Percentiles rank a stretch among this genome's conserved stretches.
These are phyloP conservation scores for Hesperophylax magnus DNA, from an alignment of 1,140 invertebrate species.

Conservation along the genomic window DNA sequence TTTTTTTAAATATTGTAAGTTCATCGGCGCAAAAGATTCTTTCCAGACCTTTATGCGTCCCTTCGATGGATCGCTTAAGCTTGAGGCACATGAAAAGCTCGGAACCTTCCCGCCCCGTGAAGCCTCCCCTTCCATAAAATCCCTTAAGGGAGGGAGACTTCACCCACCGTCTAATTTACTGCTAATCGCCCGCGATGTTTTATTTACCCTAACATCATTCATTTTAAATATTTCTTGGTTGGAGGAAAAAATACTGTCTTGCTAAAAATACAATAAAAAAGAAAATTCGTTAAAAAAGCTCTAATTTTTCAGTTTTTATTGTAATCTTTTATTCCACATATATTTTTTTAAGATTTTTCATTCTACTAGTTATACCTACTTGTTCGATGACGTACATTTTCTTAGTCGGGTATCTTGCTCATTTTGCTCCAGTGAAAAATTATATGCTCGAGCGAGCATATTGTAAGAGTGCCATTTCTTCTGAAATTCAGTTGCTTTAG, in stretches of 20 bases:
- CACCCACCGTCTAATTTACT: conserved; percentile 51
- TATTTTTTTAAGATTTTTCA: too few species aligned
- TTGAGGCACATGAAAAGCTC: conserved; percentile 27
- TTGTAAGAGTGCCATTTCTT: conserved; percentile 36
- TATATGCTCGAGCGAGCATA: conserved; percentile 36
- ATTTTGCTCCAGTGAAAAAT: conserved; percentile 32
- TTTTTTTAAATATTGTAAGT: too few species aligned
- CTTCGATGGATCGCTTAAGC: conserved; percentile 31
- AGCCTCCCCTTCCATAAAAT: neutral
- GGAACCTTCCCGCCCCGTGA: conserved; percentile 8
- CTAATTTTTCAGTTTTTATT: too few species aligned
- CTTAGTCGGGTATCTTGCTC: neutral
- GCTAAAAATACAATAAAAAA: neutral
- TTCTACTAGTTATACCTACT: too few species aligned
- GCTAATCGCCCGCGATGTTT: conserved; percentile 51
- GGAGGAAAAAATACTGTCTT: neutral
- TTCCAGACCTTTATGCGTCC: conserved; percentile 8
- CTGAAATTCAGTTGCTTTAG: conserved; percentile 16
- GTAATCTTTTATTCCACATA: too few species aligned
- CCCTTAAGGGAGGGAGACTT: conserved; percentile 22
- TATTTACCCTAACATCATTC: conserved; percentile 43
- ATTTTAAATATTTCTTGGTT: conserved; percentile 36
- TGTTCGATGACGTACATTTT: too few species aligned
- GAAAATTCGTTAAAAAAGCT: too few species aligned
- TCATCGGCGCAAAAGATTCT: neutral